A percentile compares a stretch with the other conserved stretches of the same genome.
Evolutionary conservation across 2,888 invertebrate genomes (phyloP).

Genomic region (Atherix ibis): DNA sequence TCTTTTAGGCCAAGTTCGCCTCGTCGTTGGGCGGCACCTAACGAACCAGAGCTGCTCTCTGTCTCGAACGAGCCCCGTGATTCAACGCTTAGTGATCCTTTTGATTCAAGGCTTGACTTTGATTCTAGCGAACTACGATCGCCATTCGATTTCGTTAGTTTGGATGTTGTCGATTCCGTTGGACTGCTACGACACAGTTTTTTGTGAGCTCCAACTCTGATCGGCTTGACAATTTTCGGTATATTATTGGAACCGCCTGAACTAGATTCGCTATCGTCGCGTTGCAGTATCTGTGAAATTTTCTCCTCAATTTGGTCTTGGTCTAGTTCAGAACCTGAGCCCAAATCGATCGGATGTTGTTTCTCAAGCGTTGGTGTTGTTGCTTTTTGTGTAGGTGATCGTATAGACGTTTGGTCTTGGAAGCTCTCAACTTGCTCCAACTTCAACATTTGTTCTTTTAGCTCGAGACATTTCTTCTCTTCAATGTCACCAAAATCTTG

Average conservation of each 20-base stretch:
- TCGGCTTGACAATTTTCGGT: slow-evolving; percentile 34
- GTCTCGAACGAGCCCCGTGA: slow-evolving; percentile 58
- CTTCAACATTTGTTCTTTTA: slow-evolving; percentile 44
- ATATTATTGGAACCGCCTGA: slow-evolving; percentile 40
- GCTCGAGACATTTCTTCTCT: slow-evolving; percentile 34
- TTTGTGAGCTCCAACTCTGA: slow-evolving; percentile 23
- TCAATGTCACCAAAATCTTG: slow-evolving; percentile 54
- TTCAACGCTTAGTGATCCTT: slow-evolving; percentile 48
- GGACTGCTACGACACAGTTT: slow-evolving; percentile 37
- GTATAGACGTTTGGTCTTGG: slow-evolving; percentile 33
- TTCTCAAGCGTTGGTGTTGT: slow-evolving; percentile 47
- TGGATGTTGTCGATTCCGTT: slow-evolving; percentile 29
- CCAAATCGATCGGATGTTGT: slow-evolving; percentile 46
- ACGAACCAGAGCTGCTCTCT: slow-evolving; percentile 57
- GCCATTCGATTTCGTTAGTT: slow-evolving; percentile 24
- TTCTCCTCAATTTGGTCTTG: slow-evolving; percentile 34
- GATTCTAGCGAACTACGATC: slow-evolving; percentile 35
- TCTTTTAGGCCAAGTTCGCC: slow-evolving; percentile 45
- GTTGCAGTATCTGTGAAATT: slow-evolving; percentile 25
- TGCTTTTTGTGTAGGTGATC: slow-evolving; percentile 36
- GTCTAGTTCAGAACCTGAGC: slow-evolving; percentile 40
- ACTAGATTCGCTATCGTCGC: slow-evolving; percentile 44
- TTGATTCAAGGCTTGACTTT: slow-evolving; percentile 46
- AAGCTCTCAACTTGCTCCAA: slow-evolving; percentile 37
- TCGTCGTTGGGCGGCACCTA: slow-evolving; percentile 52